These are phyloP conservation scores for Drosophila seguyi DNA, from an alignment of 1,140 invertebrate species.

Conservation along the genomic window DNA sequence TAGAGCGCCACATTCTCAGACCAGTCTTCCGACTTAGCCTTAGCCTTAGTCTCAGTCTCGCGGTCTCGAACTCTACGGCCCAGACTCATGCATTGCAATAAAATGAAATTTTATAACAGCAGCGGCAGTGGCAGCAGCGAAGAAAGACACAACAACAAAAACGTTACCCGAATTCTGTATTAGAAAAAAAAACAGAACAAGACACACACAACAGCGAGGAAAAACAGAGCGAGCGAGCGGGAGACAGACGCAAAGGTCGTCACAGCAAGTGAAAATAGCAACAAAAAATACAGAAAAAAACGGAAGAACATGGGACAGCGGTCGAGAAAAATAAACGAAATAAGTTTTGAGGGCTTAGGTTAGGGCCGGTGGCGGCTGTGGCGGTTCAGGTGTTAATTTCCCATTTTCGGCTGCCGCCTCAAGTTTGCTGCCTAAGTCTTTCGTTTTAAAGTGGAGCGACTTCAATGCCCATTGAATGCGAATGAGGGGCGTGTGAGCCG, in stretches of 20 bases:
- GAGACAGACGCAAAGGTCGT: slow-evolving; percentile 63
- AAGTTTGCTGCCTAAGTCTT: slow-evolving; percentile 80
- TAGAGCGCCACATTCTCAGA: slow-evolving; percentile 53
- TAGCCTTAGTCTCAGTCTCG: slow-evolving; percentile 4
- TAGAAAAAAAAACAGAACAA: slow-evolving; percentile 34
- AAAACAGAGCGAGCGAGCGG: slow-evolving; percentile 22
- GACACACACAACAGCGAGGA: slow-evolving; percentile 19
- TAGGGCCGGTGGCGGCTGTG: slow-evolving; percentile 5
- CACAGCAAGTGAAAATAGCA: slow-evolving; percentile 79
- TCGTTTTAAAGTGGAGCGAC: slow-evolving; percentile 74
- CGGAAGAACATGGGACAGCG: slow-evolving; percentile 12
- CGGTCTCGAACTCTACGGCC: slow-evolving; percentile 21
- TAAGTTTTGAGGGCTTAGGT: slow-evolving; percentile 44
- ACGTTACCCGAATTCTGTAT: slow-evolving; percentile 57
- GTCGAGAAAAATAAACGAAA: slow-evolving; percentile 49
- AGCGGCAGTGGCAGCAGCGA: slow-evolving; percentile 5
- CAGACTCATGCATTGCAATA: slow-evolving; percentile 70
- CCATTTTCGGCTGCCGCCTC: slow-evolving; percentile 43
- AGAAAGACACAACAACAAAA: slow-evolving; percentile 38
- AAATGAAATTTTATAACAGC: slow-evolving; percentile 77
- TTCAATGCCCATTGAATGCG: slow-evolving; percentile 67
- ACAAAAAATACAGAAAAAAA: slow-evolving; percentile 13
- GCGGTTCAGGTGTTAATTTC: slow-evolving; percentile 56
- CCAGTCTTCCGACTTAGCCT: slow-evolving; percentile 9
- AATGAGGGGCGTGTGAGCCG: slow-evolving; percentile 77